A percentile compares a stretch with the other conserved stretches of the same genome.
Evolutionary conservation across 2,797 vertebrate genomes (phyloP).

Genomic region (Pangasius macronema): DNA sequence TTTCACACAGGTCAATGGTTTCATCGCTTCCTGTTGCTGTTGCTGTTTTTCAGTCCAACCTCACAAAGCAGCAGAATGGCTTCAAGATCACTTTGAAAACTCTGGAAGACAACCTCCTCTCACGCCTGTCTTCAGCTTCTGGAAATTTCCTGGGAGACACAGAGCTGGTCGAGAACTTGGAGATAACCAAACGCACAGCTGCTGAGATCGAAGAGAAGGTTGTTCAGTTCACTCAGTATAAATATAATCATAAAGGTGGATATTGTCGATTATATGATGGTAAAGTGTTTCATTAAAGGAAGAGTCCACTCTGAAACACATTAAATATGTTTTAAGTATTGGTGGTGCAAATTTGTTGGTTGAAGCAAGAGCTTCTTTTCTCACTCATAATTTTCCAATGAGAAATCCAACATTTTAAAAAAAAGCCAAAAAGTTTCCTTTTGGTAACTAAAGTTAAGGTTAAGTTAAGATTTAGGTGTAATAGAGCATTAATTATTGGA

Average conservation of each 20-base stretch:
- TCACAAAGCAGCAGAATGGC: slow-evolving; percentile 92
- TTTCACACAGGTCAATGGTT: slow-evolving; percentile 16
- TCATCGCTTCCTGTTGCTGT: slow-evolving; percentile 40
- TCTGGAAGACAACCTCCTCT: slow-evolving; percentile 90
- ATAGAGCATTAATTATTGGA: not conserved
- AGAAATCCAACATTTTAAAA: not conserved
- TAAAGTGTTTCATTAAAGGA: not conserved
- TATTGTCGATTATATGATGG: not conserved
- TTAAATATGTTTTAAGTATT: not conserved
- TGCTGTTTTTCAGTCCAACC: slow-evolving; percentile 76
- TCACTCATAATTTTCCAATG: not conserved
- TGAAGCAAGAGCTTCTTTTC: not conserved
- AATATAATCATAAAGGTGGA: not conserved
- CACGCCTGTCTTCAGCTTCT: slow-evolving; percentile 88
- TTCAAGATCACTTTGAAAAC: slow-evolving; percentile 98
- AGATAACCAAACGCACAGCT: slow-evolving; percentile 89
- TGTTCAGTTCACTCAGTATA: not conserved
- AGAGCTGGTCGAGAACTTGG: slow-evolving; percentile 89
- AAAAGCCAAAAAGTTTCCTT: not conserved
- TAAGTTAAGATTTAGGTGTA: not conserved
- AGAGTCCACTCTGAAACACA: not conserved
- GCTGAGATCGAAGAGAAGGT: slow-evolving; percentile 90
- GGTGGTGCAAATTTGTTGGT: not conserved
- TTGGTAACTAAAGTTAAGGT: not conserved
- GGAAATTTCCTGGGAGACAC: slow-evolving; percentile 93